phyloP scores from a whole-genome alignment of 2,888 invertebrate genomes.

The Oscheius sp. region DNA sequence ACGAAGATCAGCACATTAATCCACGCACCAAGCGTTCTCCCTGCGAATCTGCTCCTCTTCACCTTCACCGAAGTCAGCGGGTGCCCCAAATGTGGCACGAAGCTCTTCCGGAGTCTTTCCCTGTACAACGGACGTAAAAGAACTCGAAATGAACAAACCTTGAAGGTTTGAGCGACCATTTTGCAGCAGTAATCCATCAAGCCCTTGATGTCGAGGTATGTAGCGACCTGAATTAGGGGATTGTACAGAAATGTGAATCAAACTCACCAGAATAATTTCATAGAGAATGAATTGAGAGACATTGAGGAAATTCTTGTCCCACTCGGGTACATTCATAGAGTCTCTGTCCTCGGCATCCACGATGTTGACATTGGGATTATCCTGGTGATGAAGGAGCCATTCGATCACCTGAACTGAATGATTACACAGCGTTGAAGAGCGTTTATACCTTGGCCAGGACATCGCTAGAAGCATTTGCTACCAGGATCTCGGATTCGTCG shows the following conservation, averaged over 20 bases:
- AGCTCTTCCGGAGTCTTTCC: slow-evolving; percentile 13
- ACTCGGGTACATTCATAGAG: slow-evolving; percentile 1
- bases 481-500: slow-evolving; percentile 1
- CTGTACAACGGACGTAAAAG: not conserved
- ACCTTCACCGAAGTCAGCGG: slow-evolving; percentile 3
- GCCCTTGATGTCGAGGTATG: slow-evolving; percentile 13
- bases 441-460: not conserved
- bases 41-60: slow-evolving; percentile 14
- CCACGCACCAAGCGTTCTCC: slow-evolving; percentile 21
- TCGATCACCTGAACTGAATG: slow-evolving; percentile 10
- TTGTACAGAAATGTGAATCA: not conserved
- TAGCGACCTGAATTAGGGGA: slow-evolving; percentile 17
- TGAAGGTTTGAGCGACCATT: slow-evolving; percentile 7
- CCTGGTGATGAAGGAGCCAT: slow-evolving; percentile 19
- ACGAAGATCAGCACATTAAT: not conserved
- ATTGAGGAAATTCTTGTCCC: slow-evolving; percentile 24
- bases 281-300: not conserved
- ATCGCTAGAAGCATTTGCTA: not conserved
- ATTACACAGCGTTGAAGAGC: not conserved
- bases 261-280: slow-evolving; percentile 18
- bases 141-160: slow-evolving; percentile 4
- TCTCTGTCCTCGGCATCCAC: not conserved
- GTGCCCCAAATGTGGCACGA: not conserved
- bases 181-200: slow-evolving; percentile 26
- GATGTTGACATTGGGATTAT: not conserved